phyloP scores from a whole-genome alignment of 2,888 invertebrate species.

The Achlya flavicornis region DNA sequence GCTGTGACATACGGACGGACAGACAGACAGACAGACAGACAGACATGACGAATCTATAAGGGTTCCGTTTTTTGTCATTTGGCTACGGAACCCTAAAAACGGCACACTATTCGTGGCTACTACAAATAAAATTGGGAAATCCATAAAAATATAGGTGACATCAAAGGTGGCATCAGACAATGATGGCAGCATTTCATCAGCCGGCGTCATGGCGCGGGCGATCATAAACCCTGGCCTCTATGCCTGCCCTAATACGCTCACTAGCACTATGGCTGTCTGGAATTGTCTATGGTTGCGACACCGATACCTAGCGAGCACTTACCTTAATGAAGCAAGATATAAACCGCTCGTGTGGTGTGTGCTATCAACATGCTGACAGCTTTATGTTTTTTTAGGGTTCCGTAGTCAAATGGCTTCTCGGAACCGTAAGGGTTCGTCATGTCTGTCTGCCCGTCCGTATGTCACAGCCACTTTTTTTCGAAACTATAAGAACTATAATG shows the following conservation, averaged over 20 bases:
- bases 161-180: too few relatives aligned
- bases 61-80: too few relatives aligned
- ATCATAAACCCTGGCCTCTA: constrained; percentile 4
- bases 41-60: too few relatives aligned
- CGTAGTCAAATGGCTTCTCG: too few relatives aligned
- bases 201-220: background rate
- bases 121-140: background rate
- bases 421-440: too few relatives aligned
- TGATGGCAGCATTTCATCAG: background rate
- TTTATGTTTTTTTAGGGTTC: background rate
- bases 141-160: background rate
- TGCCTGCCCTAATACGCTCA: background rate
- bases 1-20: too few relatives aligned
- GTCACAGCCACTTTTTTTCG: too few relatives aligned
- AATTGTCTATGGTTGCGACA: background rate
- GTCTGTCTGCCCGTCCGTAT: too few relatives aligned
- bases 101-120: too few relatives aligned
- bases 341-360: background rate
- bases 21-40: too few relatives aligned
- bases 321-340: background rate
- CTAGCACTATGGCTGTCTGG: background rate
- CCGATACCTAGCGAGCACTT: background rate
- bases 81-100: too few relatives aligned
- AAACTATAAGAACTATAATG: too few relatives aligned
- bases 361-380: background rate